These are phyloP conservation scores for Mycalesis mineus DNA, from an alignment of 2,888 invertebrate species.

Conservation along the genomic window DNA sequence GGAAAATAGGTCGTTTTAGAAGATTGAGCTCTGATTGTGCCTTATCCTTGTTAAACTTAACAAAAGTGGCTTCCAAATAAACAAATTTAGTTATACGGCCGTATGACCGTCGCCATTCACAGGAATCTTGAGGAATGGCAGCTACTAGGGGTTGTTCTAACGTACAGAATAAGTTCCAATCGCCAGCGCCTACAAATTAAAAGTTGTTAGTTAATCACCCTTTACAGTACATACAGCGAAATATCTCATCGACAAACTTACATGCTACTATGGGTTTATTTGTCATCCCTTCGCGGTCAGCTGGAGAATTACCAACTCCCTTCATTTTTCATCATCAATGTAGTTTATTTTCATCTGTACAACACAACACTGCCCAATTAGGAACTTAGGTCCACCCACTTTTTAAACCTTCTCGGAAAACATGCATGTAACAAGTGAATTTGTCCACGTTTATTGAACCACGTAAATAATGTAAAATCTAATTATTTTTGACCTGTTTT, in stretches of 20 bases:
- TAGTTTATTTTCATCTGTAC: constrained; percentile 59
- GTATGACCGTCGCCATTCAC: constrained; percentile 94
- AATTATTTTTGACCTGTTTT: constrained; percentile 23
- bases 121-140: constrained; percentile 90
- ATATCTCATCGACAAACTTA: constrained; percentile 57
- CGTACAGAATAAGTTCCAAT: constrained; percentile 89
- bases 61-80: constrained; percentile 88
- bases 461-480: constrained; percentile 14
- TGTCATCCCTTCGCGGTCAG: constrained; percentile 79
- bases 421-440: constrained; percentile 11
- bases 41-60: constrained; percentile 86
- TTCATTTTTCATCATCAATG: constrained; percentile 79
- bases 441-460: neutral
- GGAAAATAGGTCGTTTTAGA: constrained; percentile 92
- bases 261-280: constrained; percentile 86
- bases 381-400: constrained; percentile 65
- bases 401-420: constrained; percentile 31
- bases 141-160: constrained; percentile 86
- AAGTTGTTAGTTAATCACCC: constrained; percentile 12
- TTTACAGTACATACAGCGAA: neutral
- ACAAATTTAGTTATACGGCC: constrained; percentile 92
- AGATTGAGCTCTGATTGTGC: constrained; percentile 88
- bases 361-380: constrained; percentile 53
- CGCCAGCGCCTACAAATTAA: constrained; percentile 84
- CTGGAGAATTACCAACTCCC: constrained; percentile 73